A percentile compares a stretch with the other conserved stretches of the same genome.
These are phyloP conservation scores for Amyelois transitella DNA, from an alignment of 1,140 invertebrate genomes.

Conservation along the genomic window DNA sequence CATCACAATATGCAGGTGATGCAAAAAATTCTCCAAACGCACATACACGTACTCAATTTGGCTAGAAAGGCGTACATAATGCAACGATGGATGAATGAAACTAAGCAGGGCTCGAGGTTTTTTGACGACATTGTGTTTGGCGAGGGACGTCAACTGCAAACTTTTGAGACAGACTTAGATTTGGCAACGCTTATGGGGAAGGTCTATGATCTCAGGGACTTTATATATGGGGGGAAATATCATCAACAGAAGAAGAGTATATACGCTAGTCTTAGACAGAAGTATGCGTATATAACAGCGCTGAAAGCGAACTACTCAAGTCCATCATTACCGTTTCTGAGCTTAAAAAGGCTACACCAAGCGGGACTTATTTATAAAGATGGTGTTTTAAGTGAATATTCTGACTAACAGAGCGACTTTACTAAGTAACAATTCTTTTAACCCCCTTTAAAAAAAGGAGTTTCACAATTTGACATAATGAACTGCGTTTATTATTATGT, in stretches of 20 bases:
- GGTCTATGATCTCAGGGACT: slow-evolving; percentile 48
- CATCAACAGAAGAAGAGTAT: slow-evolving; percentile 19
- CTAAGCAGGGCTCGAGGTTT: slow-evolving; percentile 11
- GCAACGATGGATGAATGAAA: slow-evolving; percentile 27
- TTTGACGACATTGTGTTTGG: neutral
- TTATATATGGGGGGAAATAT: slow-evolving; percentile 18
- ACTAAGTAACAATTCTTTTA: too few species aligned
- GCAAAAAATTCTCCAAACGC: slow-evolving; percentile 12
- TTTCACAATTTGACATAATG: too few species aligned
- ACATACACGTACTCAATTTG: slow-evolving; percentile 29
- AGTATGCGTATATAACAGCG: neutral
- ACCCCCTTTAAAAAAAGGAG: too few species aligned
- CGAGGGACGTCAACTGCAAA: slow-evolving; percentile 14
- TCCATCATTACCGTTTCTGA: neutral
- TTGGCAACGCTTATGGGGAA: slow-evolving; percentile 30
- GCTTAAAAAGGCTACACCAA: neutral
- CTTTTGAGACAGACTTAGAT: slow-evolving; percentile 22
- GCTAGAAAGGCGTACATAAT: slow-evolving; percentile 31
- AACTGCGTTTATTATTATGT: too few species aligned
- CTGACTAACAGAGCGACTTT: too few species aligned
- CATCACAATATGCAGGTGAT: slow-evolving; percentile 32
- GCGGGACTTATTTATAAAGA: neutral
- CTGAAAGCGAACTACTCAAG: neutral
- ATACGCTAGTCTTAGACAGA: neutral
- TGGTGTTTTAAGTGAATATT: neutral